Evolutionary conservation across 92 coral and sea anemone genomes (phyloP).

Genomic region (Plumapathes pennacea): DNA sequence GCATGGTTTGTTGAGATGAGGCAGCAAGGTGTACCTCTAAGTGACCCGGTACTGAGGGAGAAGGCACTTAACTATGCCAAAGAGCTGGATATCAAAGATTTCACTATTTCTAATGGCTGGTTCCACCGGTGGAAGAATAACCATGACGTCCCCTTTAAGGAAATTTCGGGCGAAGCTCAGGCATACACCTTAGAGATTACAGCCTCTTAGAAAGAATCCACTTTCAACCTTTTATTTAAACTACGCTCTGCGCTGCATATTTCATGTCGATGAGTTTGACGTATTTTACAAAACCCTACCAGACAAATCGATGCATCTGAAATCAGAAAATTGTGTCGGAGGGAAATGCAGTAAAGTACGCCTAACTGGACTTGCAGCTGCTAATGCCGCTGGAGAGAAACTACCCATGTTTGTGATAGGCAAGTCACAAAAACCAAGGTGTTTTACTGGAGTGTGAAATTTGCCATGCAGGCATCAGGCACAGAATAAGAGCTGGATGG

Average conservation of each 20-base stretch:
- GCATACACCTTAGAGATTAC: slow-evolving; percentile 53
- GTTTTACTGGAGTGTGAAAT: slow-evolving; percentile 45
- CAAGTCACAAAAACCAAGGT: slow-evolving; percentile 52
- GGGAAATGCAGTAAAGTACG: slow-evolving; percentile 25
- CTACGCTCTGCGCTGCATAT: slow-evolving; percentile 48
- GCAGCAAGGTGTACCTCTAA: slow-evolving; percentile 51
- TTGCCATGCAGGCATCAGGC: slow-evolving; percentile 27
- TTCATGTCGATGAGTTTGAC: slow-evolving; percentile 26
- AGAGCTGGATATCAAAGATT: slow-evolving; percentile 52
- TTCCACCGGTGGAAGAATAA: slow-evolving; percentile 55
- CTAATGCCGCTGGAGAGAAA: slow-evolving; percentile 40
- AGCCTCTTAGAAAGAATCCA: slow-evolving; percentile 44
- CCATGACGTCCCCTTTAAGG: slow-evolving; percentile 49
- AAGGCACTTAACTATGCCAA: slow-evolving; percentile 60
- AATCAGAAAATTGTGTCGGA: slow-evolving; percentile 16
- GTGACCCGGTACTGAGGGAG: slow-evolving; percentile 62
- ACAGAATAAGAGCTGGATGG: slow-evolving; percentile 42
- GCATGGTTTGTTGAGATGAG: slow-evolving; percentile 62
- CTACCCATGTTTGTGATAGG: slow-evolving; percentile 62
- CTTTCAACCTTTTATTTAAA: slow-evolving; percentile 41
- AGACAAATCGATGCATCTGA: slow-evolving; percentile 44
- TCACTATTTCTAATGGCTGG: slow-evolving; percentile 63
- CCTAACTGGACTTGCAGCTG: slow-evolving; percentile 44
- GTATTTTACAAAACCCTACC: slow-evolving; percentile 9
- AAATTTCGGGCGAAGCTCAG: slow-evolving; percentile 51